These are phyloP conservation scores for Dinocampus coccinellae DNA, from an alignment of 2,888 invertebrate genomes.

Conservation along the genomic window DNA sequence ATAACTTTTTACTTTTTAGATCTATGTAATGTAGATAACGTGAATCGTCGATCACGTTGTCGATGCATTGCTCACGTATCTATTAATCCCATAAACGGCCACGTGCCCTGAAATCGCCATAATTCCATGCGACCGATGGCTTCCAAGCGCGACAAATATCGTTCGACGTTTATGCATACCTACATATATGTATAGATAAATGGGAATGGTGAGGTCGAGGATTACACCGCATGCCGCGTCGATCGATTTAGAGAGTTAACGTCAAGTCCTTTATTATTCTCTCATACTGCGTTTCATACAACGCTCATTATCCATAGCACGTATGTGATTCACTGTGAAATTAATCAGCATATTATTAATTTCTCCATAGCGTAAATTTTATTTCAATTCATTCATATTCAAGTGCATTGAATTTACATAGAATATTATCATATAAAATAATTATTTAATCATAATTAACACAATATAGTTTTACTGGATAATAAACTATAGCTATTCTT, in stretches of 20 bases:
- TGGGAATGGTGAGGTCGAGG: not conserved
- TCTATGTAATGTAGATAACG: constrained; percentile 16
- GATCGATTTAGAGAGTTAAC: constrained; percentile 9
- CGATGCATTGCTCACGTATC: constrained; percentile 39
- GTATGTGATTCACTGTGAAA: constrained; percentile 19
- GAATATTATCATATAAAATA: not conserved
- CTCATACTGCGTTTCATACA: not conserved
- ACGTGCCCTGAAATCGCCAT: constrained; percentile 32
- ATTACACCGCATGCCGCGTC: not conserved
- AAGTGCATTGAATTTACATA: constrained; percentile 30
- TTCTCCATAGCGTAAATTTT: constrained; percentile 39
- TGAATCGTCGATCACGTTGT: constrained; percentile 28
- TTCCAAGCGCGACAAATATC: constrained; percentile 42
- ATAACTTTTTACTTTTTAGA: not conserved
- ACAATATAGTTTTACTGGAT: not conserved
- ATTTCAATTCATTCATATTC: constrained; percentile 36
- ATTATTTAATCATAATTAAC: not conserved
- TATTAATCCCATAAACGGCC: constrained; percentile 41
- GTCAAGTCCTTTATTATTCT: constrained; percentile 25
- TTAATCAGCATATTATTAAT: constrained; percentile 45
- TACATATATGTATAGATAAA: not conserved
- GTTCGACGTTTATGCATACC: constrained; percentile 30
- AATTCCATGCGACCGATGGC: constrained; percentile 33
- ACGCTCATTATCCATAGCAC: constrained; percentile 5
- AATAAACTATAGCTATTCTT: too few species aligned